Conservation (phyloP, 2,113 vertebrate genomes). For the Cochlearius cochlearius region DNA sequence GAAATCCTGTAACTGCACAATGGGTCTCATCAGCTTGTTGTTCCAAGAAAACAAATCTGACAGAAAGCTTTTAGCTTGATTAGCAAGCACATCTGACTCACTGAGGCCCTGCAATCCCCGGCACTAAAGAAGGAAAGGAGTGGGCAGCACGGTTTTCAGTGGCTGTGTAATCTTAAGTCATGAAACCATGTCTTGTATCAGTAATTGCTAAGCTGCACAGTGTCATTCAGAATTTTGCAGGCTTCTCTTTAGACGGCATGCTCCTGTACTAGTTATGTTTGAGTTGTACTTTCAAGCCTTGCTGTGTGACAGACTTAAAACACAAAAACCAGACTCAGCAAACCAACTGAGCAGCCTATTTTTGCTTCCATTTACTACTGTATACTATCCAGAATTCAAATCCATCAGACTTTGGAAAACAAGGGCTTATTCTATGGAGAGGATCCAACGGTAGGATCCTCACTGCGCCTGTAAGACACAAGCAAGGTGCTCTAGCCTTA, state of each 20-base stretch:
- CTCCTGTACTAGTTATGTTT: neutral
- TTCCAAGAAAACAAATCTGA: neutral
- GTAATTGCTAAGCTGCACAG: neutral
- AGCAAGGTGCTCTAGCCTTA: neutral
- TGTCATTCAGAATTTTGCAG: neutral
- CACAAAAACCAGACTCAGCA: neutral
- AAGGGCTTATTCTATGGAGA: neutral
- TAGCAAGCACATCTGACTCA: conserved; percentile 10
- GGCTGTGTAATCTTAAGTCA: neutral
- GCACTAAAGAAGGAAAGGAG: neutral
- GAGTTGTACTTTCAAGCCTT: neutral
- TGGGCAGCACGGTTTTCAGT: neutral
- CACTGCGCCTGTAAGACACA: neutral
- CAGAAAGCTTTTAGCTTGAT: neutral
- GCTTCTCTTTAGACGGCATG: neutral
- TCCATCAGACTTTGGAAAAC: neutral
- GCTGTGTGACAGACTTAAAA: neutral
- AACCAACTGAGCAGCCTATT: neutral
- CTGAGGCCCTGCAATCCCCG: neutral
- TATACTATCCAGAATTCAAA: neutral
- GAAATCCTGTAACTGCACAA: neutral
- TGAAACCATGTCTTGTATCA: neutral
- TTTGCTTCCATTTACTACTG: neutral
- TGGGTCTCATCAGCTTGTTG: neutral
- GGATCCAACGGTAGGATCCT: neutral